Evolutionary conservation across 2,888 invertebrate genomes (phyloP).

Genomic region (Ennomos quercinarius): DNA sequence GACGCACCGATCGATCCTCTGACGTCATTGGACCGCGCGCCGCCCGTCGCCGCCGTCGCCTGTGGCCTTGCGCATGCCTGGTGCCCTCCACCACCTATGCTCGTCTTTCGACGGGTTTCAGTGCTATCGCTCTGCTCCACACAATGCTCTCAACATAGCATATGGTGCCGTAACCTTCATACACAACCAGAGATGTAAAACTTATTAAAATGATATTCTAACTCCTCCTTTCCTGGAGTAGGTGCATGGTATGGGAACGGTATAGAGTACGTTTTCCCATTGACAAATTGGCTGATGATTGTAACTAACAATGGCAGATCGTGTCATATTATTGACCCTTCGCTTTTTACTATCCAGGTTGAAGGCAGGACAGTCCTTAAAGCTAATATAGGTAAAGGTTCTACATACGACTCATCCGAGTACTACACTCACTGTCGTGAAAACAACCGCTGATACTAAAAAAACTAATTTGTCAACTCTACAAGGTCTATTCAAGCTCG

Average conservation of each 20-base stretch:
- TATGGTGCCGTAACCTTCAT: background rate
- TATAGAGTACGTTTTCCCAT: conserved; percentile 52
- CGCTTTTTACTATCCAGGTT: background rate
- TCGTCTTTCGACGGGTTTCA: conserved; percentile 1
- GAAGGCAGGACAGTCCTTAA: too few species aligned
- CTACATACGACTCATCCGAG: too few species aligned
- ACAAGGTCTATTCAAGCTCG: too few species aligned
- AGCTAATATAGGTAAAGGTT: too few species aligned
- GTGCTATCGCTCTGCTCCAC: conserved; percentile 1
- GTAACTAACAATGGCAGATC: conserved; percentile 30
- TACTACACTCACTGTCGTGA: too few species aligned
- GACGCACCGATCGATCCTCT: conserved; percentile 67
- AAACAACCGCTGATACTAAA: too few species aligned
- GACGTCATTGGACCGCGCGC: conserved; percentile 70
- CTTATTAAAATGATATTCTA: conserved; percentile 1
- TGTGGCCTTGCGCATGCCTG: conserved; percentile 53
- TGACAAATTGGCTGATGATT: conserved; percentile 75
- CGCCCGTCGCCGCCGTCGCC: conserved; percentile 32
- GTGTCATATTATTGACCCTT: background rate
- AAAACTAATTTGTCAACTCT: too few species aligned
- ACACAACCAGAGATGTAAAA: conserved; percentile 29
- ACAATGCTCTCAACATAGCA: conserved; percentile 42
- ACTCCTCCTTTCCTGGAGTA: conserved; percentile 8
- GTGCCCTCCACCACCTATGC: conserved; percentile 37
- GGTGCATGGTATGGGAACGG: conserved; percentile 11